Base-by-base conservation (phyloP, 2,797 vertebrate species). In the Coranthus polyacanthus region DNA sequence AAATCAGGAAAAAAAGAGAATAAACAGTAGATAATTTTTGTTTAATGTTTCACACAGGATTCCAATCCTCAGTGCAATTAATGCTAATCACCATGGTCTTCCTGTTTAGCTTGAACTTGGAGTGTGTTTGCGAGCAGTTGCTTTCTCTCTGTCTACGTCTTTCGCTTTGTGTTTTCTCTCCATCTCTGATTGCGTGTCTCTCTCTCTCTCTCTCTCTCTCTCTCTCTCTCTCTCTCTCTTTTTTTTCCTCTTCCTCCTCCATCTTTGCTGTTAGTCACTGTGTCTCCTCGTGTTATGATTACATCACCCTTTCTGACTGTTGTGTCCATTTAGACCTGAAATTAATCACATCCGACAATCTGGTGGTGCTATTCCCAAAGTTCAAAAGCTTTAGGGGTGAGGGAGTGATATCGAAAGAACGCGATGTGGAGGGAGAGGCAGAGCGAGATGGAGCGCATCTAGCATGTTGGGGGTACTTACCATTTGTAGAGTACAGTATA, bases 11-110 rank as follows among this genome's bases (percentile, higher is more conserved):
- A 91, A 93, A 61, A 90, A 32, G 58, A 15, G 86, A 81, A 95
- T 95, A 97, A 96, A 97, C 95, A 96, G 84, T 72, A 94, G 94
- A 95, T 96, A 91, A 95, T 93, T 94, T 94, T 95, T 95, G 95
- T 96, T 97, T 96, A 97, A 96, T 95, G 93, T 95, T 96, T 98
- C 94, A 95, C 94, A 90, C 92, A 95, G 92, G 90, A 94, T 93
- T 93, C 85, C 90, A 89, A 92, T 90, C 92, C 90, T 90, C 87
- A 85, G 83, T 92, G 94, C 94, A 96, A 95, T 97, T 95, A 96
- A 95, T 95, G 93, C 92, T 96, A 95, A 96, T 96, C 92, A 95
- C 95, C 47, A 78, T 78, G 79, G 87, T 90, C 94, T 96, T 97
- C 95, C 94, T 96, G 93, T 96, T 96, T 96, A 95, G 95, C 90